Evolutionary conservation across 2,113 vertebrate genomes (phyloP), one percentile per base, ranked within the genome.

Genomic region (Oreochromis spilurus): DNA sequence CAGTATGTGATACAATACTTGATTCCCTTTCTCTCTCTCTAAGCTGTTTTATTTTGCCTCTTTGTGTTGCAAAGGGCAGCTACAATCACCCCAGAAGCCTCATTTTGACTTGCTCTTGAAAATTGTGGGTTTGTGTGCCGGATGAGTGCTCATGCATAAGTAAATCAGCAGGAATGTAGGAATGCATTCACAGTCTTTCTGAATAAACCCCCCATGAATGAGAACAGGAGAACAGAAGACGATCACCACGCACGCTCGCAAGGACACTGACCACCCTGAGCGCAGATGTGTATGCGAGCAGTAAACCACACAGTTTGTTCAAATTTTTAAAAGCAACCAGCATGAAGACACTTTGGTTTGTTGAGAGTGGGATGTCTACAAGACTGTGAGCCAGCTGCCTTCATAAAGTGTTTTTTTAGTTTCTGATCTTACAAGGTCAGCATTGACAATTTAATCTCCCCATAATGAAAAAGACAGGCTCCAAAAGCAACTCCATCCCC

Each of bases 151-250:
- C 93, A 92, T 81, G 93, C 85, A 77, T 91, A 58, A 83, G 81
- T 75, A 92, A 86, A 93, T 79, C 2, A n/a, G 34, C 86, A 86
- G 94, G 94, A 92, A 95, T 93, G 90, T 21, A 43, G 94, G 94
- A 95, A 95, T 93, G 94, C 91, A 91, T 91, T 95, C 91, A 92
- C 83, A 86, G 24, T 52, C 62, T 89, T 88, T 91, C 90, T 95
- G 90, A 94, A 93, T 92, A 94, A 94, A 94, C 89, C 79, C n/a
- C 16, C 72, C 9, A 78, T 88, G 90, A 92, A 91, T 90, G 92
- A 88, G 81, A 72, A 14, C 54, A 50, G 86, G 50, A 60, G 14
- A 93, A 81, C 17, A 67, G 57, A 50, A 29, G 54, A 81, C 16
- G 3, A 62, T 60, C 75, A 79, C 52, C 50, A 52, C n/a, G 17